These are phyloP conservation scores for Asarcornis scutulata DNA, from an alignment of 2,113 vertebrate genomes.

Conservation along the genomic window DNA sequence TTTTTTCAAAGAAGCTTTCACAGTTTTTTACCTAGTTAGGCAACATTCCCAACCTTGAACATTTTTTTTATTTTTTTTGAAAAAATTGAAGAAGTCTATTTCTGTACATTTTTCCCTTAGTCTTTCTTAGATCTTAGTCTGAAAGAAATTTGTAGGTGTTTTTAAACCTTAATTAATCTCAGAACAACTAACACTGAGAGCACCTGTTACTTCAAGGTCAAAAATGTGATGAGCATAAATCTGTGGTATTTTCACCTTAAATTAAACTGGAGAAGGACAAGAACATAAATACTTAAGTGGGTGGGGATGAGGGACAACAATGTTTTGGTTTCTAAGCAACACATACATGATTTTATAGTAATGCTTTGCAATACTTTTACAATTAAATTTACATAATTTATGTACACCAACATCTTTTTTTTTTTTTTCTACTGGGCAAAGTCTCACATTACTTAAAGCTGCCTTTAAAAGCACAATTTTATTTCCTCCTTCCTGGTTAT, in stretches of 20 bases:
- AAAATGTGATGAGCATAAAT: not conserved
- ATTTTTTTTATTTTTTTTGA: not conserved
- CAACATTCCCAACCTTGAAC: not conserved
- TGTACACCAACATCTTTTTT: accelerated
- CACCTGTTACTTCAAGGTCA: not conserved
- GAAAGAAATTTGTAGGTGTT: not conserved
- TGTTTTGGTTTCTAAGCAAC: not conserved
- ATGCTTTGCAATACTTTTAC: not conserved
- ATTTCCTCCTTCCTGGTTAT: not conserved
- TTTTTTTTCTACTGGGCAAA: not conserved
- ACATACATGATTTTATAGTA: not conserved
- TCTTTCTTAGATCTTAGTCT: accelerated
- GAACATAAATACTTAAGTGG: not conserved
- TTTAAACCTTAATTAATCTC: not conserved
- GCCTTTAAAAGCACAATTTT: not conserved
- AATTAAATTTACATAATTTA: not conserved
- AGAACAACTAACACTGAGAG: not conserved
- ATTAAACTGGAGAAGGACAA: not conserved
- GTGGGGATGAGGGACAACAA: too few relatives aligned
- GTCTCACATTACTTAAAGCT: not conserved
- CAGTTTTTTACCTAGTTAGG: not conserved
- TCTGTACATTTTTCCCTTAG: not conserved
- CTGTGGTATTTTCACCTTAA: not conserved
- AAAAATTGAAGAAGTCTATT: not conserved
- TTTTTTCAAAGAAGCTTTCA: not conserved